Evolutionary conservation across 2,888 invertebrate species (phyloP).

Genomic region (Trachelus iudaicus): DNA sequence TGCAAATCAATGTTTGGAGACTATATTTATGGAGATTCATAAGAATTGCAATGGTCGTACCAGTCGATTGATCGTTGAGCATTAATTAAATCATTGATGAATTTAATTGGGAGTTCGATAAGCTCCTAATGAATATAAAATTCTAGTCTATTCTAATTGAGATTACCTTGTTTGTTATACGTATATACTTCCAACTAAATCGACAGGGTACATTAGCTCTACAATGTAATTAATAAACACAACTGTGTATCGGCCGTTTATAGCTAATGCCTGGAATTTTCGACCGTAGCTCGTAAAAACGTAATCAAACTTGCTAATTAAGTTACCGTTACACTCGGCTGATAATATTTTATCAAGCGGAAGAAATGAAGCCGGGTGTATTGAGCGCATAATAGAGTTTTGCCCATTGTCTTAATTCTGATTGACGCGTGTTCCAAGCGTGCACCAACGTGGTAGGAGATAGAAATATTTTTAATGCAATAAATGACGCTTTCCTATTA

Average conservation of each 20-base stretch:
- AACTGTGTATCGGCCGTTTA: slow-evolving; percentile 1
- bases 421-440: not conserved
- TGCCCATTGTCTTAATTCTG: not conserved
- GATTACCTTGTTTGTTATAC: not conserved
- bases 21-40: not conserved
- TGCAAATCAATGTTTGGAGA: not conserved
- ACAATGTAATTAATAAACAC: slow-evolving; percentile 19
- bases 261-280: not conserved
- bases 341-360: not conserved
- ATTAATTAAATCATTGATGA: not conserved
- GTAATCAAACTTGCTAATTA: not conserved
- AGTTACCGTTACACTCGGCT: not conserved
- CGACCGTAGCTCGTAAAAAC: not conserved
- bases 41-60: not conserved
- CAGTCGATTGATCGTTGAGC: not conserved
- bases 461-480: not conserved
- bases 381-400: not conserved
- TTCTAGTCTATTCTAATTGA: slow-evolving; percentile 5
- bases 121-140: not conserved
- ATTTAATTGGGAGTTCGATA: not conserved
- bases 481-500: not conserved
- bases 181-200: slow-evolving; percentile 8
- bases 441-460: not conserved
- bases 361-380: not conserved
- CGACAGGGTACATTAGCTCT: slow-evolving; percentile 40